Evolutionary conservation across 2,113 vertebrate genomes (phyloP), one percentile per base, ranked within the genome.

Genomic region (Neofelis nebulosa): DNA sequence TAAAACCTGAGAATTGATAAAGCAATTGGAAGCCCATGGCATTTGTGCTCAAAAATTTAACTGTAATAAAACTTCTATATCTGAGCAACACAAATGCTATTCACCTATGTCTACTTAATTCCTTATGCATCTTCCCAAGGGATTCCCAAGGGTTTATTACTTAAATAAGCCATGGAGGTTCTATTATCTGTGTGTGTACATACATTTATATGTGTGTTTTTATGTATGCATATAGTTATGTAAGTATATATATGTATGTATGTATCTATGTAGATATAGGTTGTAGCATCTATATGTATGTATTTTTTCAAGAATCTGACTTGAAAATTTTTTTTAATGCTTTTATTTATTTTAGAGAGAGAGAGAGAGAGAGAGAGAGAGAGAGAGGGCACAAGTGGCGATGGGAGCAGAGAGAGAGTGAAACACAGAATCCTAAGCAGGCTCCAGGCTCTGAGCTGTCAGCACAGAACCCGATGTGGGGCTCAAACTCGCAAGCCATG

Each of bases 21-120:
- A 93, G 18, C 5, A 68, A 61, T 80, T 69, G 33, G 19, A 95
- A 91, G n/a, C 33, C 29, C 69, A 29, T 38, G 25, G 25, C 2
- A 76, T 91, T 21, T 73, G 52, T 74, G 38, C 82, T 93, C 38
- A 48, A 95, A 91, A 50, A 84, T 55, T 81, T 68, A 94, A 85
- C 65, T 48, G 38, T 48, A 85, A 31, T 92, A 87, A 66, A 76
- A n/a, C 57, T 91, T 83, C n/a, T 93, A 8, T 4, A 57, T 89
- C 41, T 82, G 33, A 94, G 23, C 61, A 68, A 41, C 63, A 88
- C 18, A 79, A 52, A 38, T 84, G 19, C 25, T 84, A 2, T 45
- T 87, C 45, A n/a, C 45, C 36, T 94, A 15, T n/a, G 23, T 74
- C 9, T 84, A 55, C 21, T n/a, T 63, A 81, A 89, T 65, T 50